These are phyloP conservation scores for Melospiza melodia DNA, from an alignment of 2,113 vertebrate genomes.

Conservation along the genomic window DNA sequence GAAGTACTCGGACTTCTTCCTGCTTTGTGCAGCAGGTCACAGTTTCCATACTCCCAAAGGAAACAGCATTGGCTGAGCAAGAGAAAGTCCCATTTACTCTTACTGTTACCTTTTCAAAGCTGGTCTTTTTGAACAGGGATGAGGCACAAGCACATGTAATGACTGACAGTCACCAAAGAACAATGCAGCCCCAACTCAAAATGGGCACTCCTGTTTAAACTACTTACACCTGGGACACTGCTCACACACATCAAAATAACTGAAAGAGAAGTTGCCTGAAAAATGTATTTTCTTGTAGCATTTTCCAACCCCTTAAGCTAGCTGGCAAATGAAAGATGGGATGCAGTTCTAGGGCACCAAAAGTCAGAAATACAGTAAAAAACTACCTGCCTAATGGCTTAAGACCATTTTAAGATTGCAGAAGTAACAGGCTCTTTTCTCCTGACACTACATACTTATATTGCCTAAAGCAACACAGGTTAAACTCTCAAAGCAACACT, in stretches of 20 bases:
- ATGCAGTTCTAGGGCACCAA: background rate
- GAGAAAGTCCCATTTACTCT: background rate
- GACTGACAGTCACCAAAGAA: background rate
- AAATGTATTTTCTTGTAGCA: background rate
- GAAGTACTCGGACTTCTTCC: slow-evolving; percentile 11
- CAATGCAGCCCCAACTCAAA: background rate
- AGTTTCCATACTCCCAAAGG: slow-evolving; percentile 41
- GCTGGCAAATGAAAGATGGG: background rate
- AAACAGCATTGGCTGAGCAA: background rate
- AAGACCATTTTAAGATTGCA: background rate
- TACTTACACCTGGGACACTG: background rate
- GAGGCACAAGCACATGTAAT: background rate
- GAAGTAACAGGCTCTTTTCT: background rate
- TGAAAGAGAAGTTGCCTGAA: background rate
- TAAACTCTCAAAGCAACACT: background rate
- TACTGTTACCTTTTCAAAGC: background rate
- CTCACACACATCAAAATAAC: background rate
- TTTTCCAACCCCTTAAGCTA: background rate
- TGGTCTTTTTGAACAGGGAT: background rate
- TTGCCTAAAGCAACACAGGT: background rate
- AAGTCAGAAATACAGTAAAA: background rate
- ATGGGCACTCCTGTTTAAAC: background rate
- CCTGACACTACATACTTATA: background rate
- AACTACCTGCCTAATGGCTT: background rate
- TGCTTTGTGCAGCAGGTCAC: slow-evolving; percentile 21